phyloP scores from a whole-genome alignment of 2,797 vertebrate genomes.

The Tinamus major region DNA sequence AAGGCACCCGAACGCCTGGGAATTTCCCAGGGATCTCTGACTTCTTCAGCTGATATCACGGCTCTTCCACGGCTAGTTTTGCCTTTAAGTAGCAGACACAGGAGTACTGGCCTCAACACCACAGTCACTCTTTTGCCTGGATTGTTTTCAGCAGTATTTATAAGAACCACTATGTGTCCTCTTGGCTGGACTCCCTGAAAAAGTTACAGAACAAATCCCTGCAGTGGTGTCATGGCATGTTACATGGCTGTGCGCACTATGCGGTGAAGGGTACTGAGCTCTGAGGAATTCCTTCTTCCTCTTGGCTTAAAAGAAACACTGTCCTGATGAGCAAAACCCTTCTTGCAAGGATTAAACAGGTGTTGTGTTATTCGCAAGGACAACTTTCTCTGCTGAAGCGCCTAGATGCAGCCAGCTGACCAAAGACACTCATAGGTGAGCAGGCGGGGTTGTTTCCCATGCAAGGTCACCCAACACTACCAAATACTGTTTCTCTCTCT shows the following conservation, averaged over 20 bases:
- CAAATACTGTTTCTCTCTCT: neutral
- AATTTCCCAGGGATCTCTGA: neutral
- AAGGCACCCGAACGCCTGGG: neutral
- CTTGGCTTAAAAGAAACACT: neutral
- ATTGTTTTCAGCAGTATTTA: neutral
- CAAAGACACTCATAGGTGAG: neutral
- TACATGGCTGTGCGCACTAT: accelerated
- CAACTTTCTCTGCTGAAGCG: neutral
- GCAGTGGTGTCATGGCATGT: neutral
- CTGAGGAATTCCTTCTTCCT: neutral
- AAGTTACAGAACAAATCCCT: neutral
- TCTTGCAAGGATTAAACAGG: neutral
- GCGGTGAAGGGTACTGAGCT: accelerated
- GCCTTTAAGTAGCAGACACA: neutral
- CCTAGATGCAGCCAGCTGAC: neutral
- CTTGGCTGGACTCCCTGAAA: neutral
- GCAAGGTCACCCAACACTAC: neutral
- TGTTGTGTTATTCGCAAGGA: neutral
- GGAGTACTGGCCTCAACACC: neutral
- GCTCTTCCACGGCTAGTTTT: neutral
- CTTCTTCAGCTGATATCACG: neutral
- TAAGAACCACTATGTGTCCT: neutral
- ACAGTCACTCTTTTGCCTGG: accelerated
- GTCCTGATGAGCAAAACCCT: neutral
- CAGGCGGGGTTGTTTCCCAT: accelerated